These are phyloP conservation scores for Petrocephalus microphthalmus DNA, from an alignment of 2,113 vertebrate genomes.

Conservation along the genomic window DNA sequence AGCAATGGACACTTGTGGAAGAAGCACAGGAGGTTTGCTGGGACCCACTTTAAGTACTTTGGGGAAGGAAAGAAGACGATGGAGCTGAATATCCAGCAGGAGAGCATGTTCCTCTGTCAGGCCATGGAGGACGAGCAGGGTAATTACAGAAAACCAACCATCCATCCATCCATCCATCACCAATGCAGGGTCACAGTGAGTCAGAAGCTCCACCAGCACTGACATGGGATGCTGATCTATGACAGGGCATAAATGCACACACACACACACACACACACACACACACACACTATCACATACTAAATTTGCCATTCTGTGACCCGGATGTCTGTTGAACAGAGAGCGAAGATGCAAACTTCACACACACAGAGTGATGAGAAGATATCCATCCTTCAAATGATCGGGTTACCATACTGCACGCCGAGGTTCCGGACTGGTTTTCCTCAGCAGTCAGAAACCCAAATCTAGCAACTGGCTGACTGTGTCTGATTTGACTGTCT, in stretches of 20 bases:
- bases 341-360: no score
- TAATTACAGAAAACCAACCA: not conserved
- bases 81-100: constrained; percentile 39
- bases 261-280: not conserved
- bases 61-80: constrained; percentile 60
- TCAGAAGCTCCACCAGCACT: not conserved
- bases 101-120: constrained; percentile 40
- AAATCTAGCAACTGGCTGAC: not conserved
- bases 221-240: not conserved
- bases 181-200: not conserved
- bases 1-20: constrained; percentile 64
- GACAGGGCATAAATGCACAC: not conserved
- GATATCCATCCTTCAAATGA: not conserved
- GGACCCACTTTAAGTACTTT: constrained; percentile 53
- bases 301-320: no score
- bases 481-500: no score
- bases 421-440: not conserved
- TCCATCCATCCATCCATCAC: not conserved
- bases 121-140: not conserved
- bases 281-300: not conserved
- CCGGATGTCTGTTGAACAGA: not conserved
- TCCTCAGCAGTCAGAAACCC: not conserved
- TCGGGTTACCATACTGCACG: not conserved
- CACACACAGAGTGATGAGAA: not conserved
- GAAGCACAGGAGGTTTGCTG: constrained; percentile 66